These are phyloP conservation scores for Marisa cornuarietis DNA, from an alignment of 1,140 invertebrate genomes.

Conservation along the genomic window DNA sequence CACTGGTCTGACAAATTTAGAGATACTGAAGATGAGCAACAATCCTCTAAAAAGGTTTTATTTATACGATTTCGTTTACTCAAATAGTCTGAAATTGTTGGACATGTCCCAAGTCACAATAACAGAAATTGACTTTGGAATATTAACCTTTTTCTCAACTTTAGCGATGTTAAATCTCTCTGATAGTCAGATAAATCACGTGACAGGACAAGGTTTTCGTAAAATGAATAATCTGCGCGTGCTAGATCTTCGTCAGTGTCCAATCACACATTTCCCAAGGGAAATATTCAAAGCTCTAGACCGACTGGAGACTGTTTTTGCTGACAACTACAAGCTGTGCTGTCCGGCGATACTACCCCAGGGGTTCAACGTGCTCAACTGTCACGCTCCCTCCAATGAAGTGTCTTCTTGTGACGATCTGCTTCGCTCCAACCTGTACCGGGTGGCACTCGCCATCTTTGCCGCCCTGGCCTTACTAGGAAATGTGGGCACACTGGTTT, in stretches of 20 bases:
- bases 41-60: too few relatives aligned
- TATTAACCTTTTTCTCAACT: too few relatives aligned
- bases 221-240: constrained; percentile 16
- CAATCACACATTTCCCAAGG: constrained; percentile 34
- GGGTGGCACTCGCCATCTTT: constrained; percentile 23
- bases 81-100: too few relatives aligned
- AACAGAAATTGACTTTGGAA: too few relatives aligned
- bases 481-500: constrained; percentile 39
- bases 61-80: too few relatives aligned
- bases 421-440: too few relatives aligned
- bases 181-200: constrained; percentile 24
- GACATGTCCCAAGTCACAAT: too few relatives aligned
- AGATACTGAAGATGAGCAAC: too few relatives aligned
- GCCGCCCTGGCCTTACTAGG: constrained; percentile 37
- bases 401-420: too few relatives aligned
- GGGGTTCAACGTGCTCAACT: not conserved
- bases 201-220: constrained; percentile 33
- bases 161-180: constrained; percentile 34
- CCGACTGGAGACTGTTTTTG: constrained; percentile 31
- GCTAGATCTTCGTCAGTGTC: constrained; percentile 29
- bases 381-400: too few relatives aligned
- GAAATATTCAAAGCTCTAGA: constrained; percentile 15
- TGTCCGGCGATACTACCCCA: constrained; percentile 33
- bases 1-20: too few relatives aligned
- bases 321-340: constrained; percentile 7